These are phyloP conservation scores for Ceyx margarethae DNA, from an alignment of 2,113 vertebrate species.

Conservation along the genomic window DNA sequence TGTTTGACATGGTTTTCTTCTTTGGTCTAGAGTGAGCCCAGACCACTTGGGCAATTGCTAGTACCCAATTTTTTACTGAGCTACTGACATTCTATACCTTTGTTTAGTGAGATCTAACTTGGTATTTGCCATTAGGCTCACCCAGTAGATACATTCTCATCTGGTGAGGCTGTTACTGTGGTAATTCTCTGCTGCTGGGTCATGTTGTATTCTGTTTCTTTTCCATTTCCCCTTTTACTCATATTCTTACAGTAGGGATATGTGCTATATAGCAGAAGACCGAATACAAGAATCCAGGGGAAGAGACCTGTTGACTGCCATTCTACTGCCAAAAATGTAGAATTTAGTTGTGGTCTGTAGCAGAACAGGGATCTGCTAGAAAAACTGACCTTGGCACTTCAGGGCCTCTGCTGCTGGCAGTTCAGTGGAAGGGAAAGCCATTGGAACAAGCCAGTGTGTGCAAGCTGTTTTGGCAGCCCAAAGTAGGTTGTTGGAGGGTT, in stretches of 20 bases:
- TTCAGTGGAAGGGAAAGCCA: not conserved
- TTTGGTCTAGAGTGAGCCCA: not conserved
- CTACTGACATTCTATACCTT: not conserved
- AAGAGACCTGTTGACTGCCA: not conserved
- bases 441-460: not conserved
- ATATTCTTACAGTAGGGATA: not conserved
- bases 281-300: not conserved
- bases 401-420: not conserved
- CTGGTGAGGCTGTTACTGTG: not conserved
- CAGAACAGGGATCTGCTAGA: not conserved
- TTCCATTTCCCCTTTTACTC: not conserved
- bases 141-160: not conserved
- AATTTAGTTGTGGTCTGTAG: not conserved
- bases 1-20: conserved; percentile 4
- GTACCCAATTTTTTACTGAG: not conserved
- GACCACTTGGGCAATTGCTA: not conserved
- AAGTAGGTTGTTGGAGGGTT: not conserved
- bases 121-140: not conserved
- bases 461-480: not conserved
- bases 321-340: not conserved
- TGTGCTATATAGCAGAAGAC: not conserved
- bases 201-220: not conserved
- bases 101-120: not conserved
- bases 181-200: not conserved
- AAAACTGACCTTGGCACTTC: rapidly evolving